Evolutionary conservation across 2,888 invertebrate genomes (phyloP), one percentile per base, ranked within the genome.

Genomic region (Drosophila tripunctata): DNA sequence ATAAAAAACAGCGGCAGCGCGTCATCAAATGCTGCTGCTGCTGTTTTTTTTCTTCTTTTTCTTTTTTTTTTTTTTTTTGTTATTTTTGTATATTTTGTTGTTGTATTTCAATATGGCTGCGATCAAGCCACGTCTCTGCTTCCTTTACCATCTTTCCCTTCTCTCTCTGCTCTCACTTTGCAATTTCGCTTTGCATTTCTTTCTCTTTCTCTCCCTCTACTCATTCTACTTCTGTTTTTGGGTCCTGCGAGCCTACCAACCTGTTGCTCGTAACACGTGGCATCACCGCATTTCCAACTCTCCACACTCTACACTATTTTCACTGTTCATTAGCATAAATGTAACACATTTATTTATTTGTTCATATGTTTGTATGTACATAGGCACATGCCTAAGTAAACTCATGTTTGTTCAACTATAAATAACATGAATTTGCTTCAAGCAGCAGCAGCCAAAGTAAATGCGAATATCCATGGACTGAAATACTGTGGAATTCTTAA

Each of bases 121-220:
- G 76, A 79, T 79, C 64, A 57, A 76, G 80, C 80, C 81, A 81
- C 87, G 81, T 81, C 68, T 81, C 68, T 69, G 19, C 58, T n/a
- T 38, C 30, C 48, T 40, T 21, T 50, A 17, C 51, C 38, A 38
- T n/a, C 12, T 31, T 52, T 15, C 8, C 21, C 27, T 22, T 40
- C 31, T 43, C 36, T n/a, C n/a, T n/a, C n/a, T n/a, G n/a, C n/a
- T n/a, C n/a, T n/a, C n/a, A n/a, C n/a, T n/a, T n/a, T n/a, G n/a
- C n/a, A n/a, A n/a, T 17, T 2, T 24, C 10, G 19, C 38, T 44
- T 15, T 31, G 43, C 36, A 31, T 31, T 15, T 14, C 64, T 30
- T 35, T 30, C 14, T n/a, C 33, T 36, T 21, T 22, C 50, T 54
- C 21, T 22, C 5, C 15, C 7, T 24, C 1, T 15, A n/a, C 12